Base-by-base conservation (phyloP, 2,888 invertebrate species). In the Caenorhabditis parvicauda region DNA sequence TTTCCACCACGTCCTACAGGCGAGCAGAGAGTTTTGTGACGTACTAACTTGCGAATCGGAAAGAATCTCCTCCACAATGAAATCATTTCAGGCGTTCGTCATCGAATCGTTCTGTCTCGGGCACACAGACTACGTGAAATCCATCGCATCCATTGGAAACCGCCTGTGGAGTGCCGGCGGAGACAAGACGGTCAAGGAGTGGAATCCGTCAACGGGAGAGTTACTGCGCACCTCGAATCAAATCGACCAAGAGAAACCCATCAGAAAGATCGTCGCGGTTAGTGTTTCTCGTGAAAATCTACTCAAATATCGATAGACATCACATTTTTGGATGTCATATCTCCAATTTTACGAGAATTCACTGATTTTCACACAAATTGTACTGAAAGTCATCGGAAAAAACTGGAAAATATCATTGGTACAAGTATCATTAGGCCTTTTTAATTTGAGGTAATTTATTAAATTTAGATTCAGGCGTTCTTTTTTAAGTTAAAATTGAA, bases 21-120 rank as follows among this genome's bases (percentile, higher is more conserved):
- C 5, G 38, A 38, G 38, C 6, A 38, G 14, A 9, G 6, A 38
- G n/a, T n/a, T 38, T n/a, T 38, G 17, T 4, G 17, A 38, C 5
- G 17, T 6, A 19, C 38, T n/a, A n/a, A n/a, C n/a, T n/a, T n/a
- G n/a, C n/a, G n/a, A n/a, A n/a, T n/a, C n/a, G n/a, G n/a, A n/a
- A n/a, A n/a, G n/a, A n/a, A 2, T 3, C 29, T 44, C 17, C 0
- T 39, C 21, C 2, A 7, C 4, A n/a, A 5, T 43, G 29, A 27
- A 45, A n/a, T 45, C 14, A 27, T 54, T 57, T 43, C 53, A 66
- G 61, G 56, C 71, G 9, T 63, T 48, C 54, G 63, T 70, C 17
- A 65, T 72, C 29, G 65, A 70, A 22, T 45, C 56, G 7, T 67
- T 62, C 57, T 64, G 63, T n/a, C 62, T 73, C 5, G 73, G 73